Evolutionary conservation across 2,888 invertebrate genomes (phyloP).

Genomic region (Cephonodes hylas): DNA sequence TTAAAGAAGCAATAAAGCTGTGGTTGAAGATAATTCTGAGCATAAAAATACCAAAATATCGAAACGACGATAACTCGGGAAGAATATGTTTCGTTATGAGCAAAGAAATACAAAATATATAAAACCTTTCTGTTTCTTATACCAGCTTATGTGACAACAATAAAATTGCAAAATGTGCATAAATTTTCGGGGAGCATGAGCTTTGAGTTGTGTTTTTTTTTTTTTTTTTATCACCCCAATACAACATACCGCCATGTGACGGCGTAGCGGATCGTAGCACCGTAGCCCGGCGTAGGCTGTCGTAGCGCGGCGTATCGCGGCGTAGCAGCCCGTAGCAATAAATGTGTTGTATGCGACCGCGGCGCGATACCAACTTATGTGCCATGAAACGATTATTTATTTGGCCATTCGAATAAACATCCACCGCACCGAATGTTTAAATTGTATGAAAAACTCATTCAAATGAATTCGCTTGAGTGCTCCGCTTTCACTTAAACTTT

Average conservation of each 20-base stretch:
- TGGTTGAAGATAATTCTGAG: too few relatives aligned
- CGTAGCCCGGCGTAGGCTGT: not conserved
- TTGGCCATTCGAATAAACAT: not conserved
- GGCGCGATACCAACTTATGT: conserved; percentile 1
- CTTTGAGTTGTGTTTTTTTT: too few relatives aligned
- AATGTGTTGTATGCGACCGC: conserved; percentile 6
- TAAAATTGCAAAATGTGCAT: not conserved
- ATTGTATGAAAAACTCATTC: not conserved
- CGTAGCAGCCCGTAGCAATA: conserved; percentile 1
- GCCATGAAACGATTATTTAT: not conserved
- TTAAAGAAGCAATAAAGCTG: too few relatives aligned
- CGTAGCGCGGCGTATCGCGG: not conserved
- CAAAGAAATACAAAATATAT: too few relatives aligned
- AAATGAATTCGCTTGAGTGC: not conserved
- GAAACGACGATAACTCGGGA: too few relatives aligned
- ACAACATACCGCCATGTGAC: too few relatives aligned
- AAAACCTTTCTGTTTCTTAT: not conserved
- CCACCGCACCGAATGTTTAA: not conserved
- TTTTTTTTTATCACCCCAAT: too few relatives aligned
- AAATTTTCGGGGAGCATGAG: not conserved
- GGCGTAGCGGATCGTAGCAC: not conserved
- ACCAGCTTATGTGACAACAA: not conserved
- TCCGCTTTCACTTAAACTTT: not conserved
- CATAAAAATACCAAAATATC: too few relatives aligned
- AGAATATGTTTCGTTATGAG: too few relatives aligned